Conservation (phyloP, 2,797 vertebrate genomes). For the Chrysolophus pictus region DNA sequence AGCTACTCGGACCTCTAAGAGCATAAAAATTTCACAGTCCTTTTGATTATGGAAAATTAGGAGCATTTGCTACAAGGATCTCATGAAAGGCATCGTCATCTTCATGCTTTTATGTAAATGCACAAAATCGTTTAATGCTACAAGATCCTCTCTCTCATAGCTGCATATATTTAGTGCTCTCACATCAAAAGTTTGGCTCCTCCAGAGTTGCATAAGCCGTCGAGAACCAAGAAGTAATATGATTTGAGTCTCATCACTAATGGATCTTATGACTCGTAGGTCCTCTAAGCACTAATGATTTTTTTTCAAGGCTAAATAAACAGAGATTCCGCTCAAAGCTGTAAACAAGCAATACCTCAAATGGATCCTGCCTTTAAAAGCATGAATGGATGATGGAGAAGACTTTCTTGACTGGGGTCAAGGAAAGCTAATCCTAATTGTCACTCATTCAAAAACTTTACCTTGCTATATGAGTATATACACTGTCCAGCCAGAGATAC, state of each 20-base stretch:
- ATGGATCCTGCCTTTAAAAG: constrained; percentile 56
- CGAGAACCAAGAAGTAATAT: constrained; percentile 46
- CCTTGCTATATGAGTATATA: background rate
- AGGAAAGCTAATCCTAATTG: constrained; percentile 13
- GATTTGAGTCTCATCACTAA: constrained; percentile 55
- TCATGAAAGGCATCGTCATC: constrained; percentile 37
- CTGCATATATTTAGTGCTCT: constrained; percentile 27
- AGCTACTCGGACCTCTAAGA: background rate
- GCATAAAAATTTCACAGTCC: constrained; percentile 42
- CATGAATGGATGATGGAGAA: constrained; percentile 13
- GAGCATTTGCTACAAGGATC: constrained; percentile 41
- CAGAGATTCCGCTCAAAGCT: constrained; percentile 56
- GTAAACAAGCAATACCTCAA: constrained; percentile 60
- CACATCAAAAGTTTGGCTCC: constrained; percentile 59
- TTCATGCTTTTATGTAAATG: constrained; percentile 31
- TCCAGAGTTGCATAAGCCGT: constrained; percentile 29
- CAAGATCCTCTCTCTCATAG: constrained; percentile 38
- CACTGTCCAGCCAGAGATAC: background rate
- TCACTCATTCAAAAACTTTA: constrained; percentile 48
- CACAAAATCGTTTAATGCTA: constrained; percentile 25
- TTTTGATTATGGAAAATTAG: constrained; percentile 58
- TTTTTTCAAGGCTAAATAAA: constrained; percentile 66
- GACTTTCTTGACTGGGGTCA: background rate
- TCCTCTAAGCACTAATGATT: constrained; percentile 64
- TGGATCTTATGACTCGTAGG: constrained; percentile 48